Conservation (phyloP, 2,113 vertebrate species). For the Thalassoma bifasciatum region DNA sequence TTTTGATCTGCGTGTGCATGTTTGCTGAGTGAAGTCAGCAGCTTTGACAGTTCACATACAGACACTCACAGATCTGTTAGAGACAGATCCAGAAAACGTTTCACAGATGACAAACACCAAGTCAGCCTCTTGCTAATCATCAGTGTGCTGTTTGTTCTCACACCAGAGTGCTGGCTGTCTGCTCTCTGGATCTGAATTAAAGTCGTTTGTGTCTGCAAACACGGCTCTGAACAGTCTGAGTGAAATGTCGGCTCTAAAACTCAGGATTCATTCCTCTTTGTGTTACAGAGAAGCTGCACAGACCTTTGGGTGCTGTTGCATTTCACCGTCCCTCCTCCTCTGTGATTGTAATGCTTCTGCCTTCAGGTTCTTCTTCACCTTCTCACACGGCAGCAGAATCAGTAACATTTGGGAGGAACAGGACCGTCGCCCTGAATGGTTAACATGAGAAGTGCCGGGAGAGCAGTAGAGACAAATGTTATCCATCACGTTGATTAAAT, state of each 20-base stretch:
- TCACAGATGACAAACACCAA: slow-evolving; percentile 4
- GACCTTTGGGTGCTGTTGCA: not conserved
- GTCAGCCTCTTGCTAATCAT: slow-evolving; percentile 7
- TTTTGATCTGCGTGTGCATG: not conserved
- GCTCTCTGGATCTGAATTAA: slow-evolving; percentile 27
- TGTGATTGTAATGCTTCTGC: not conserved
- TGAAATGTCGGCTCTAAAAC: slow-evolving; percentile 7
- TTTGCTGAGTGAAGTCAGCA: not conserved
- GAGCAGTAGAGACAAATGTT: slow-evolving; percentile 63
- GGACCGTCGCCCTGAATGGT: slow-evolving; percentile 41
- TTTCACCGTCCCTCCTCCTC: not conserved
- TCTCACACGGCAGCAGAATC: slow-evolving; percentile 30
- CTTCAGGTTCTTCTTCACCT: slow-evolving; percentile 32
- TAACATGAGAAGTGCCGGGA: slow-evolving; percentile 50
- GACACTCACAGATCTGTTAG: not conserved
- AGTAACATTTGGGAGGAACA: slow-evolving; percentile 49
- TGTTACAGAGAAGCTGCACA: slow-evolving; percentile 4
- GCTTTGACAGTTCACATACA: slow-evolving; percentile 1
- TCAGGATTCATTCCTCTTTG: not conserved
- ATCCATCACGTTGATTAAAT: slow-evolving; percentile 70
- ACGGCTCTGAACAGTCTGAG: slow-evolving; percentile 18
- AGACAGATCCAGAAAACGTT: not conserved
- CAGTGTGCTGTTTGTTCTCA: slow-evolving; percentile 7
- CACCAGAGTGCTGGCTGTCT: slow-evolving; percentile 24
- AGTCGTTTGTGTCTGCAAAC: slow-evolving; percentile 17